These are phyloP conservation scores for Suncus etruscus DNA, from an alignment of 2,113 vertebrate genomes.

Conservation along the genomic window DNA sequence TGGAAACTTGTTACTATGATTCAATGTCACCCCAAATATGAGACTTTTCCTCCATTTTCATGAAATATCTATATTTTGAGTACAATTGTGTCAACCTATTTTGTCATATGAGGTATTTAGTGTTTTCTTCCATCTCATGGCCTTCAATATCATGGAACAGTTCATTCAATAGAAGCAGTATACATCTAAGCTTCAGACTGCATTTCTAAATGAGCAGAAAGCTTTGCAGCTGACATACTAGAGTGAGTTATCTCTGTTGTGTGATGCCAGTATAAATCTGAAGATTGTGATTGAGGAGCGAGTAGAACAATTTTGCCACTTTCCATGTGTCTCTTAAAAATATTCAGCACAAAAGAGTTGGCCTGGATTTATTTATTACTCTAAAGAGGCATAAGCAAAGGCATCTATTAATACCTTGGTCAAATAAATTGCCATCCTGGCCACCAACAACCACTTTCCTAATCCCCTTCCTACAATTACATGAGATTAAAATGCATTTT, in stretches of 20 bases:
- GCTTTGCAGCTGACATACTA: neutral
- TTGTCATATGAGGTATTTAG: neutral
- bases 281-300: slow-evolving; percentile 28
- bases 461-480: neutral
- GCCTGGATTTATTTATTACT: neutral
- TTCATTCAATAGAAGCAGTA: slow-evolving; percentile 13
- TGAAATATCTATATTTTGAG: neutral
- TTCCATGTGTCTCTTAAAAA: slow-evolving; percentile 34
- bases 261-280: neutral
- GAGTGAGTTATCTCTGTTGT: neutral
- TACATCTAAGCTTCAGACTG: neutral
- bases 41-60: neutral
- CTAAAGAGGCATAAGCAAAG: neutral
- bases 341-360: neutral
- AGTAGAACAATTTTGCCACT: neutral
- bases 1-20: neutral
- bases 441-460: neutral
- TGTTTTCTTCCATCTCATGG: neutral
- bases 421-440: neutral
- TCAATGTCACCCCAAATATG: neutral
- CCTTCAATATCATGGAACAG: neutral
- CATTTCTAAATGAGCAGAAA: neutral
- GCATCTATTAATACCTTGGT: neutral
- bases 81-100: neutral
- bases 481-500: neutral